phyloP scores from a whole-genome alignment of 2,888 invertebrate genomes.

The Invenusta paracnida region DNA sequence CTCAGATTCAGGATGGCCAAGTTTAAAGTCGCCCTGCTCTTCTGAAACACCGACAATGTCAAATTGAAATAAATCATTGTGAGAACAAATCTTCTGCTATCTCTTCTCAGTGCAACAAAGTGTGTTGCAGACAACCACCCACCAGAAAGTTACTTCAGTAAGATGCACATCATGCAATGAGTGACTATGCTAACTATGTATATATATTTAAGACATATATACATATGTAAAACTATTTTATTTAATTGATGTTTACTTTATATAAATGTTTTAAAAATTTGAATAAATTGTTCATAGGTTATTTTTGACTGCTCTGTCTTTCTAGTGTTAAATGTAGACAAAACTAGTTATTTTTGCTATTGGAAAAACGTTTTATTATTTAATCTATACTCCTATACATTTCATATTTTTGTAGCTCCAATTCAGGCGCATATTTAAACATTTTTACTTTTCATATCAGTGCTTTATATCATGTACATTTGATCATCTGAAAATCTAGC shows the following conservation, averaged over 20 bases:
- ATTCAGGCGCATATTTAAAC: too few species aligned
- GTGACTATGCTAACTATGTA: too few species aligned
- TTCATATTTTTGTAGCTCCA: too few species aligned
- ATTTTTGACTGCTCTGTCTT: too few species aligned
- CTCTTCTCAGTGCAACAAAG: neutral
- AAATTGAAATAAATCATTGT: neutral
- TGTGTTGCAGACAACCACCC: slow-evolving; percentile 1
- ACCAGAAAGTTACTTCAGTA: neutral
- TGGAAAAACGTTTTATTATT: too few species aligned
- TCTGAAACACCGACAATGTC: slow-evolving; percentile 9
- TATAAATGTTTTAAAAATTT: neutral
- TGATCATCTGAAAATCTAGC: too few species aligned
- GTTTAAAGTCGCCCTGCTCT: neutral
- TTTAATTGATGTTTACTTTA: neutral
- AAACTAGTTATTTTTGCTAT: too few species aligned
- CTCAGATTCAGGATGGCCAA: neutral
- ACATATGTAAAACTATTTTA: neutral
- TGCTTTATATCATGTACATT: too few species aligned
- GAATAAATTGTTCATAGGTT: neutral
- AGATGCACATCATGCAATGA: neutral
- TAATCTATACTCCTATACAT: too few species aligned
- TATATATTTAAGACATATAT: neutral
- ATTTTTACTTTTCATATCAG: too few species aligned
- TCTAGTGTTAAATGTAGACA: too few species aligned
- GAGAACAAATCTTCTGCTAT: slow-evolving; percentile 5